Conservation (phyloP, 1,140 invertebrate genomes). For the Holcopasites calliopsidis region DNA sequence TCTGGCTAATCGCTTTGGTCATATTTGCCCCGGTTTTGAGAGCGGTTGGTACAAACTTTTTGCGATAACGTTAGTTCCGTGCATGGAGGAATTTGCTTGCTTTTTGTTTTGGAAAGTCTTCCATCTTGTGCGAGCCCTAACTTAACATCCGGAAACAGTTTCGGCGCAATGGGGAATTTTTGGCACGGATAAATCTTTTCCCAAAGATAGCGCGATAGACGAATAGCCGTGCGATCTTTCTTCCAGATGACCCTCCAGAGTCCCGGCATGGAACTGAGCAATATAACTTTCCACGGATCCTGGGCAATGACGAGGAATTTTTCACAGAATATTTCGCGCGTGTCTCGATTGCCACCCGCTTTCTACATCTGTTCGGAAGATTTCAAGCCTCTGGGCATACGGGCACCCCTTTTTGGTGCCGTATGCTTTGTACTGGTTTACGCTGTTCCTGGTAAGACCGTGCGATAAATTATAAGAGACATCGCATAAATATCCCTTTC, state of each 20-base stretch:
- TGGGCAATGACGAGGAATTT: slow-evolving; percentile 24
- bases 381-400: slow-evolving; percentile 62
- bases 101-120: too few species aligned
- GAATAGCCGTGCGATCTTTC: background rate
- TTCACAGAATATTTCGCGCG: slow-evolving; percentile 13
- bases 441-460: slow-evolving; percentile 83
- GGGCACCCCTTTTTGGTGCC: slow-evolving; percentile 81
- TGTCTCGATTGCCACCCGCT: slow-evolving; percentile 39
- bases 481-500: too few species aligned
- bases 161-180: too few species aligned
- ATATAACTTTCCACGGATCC: slow-evolving; percentile 53
- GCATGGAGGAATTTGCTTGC: too few species aligned
- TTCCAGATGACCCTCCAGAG: slow-evolving; percentile 64
- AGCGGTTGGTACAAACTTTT: slow-evolving; percentile 70
- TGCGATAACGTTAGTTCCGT: too few species aligned
- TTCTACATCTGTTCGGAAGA: slow-evolving; percentile 67
- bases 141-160: too few species aligned
- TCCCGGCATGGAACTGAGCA: slow-evolving; percentile 48
- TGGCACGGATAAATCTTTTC: background rate
- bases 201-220: background rate
- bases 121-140: too few species aligned
- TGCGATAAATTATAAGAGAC: slow-evolving; percentile 13
- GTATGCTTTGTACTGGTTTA: slow-evolving; percentile 87
- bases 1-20: slow-evolving; percentile 84
- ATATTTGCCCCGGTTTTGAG: slow-evolving; percentile 85